These are phyloP conservation scores for Saccopteryx leptura DNA, from an alignment of 2,113 vertebrate genomes.

Conservation along the genomic window DNA sequence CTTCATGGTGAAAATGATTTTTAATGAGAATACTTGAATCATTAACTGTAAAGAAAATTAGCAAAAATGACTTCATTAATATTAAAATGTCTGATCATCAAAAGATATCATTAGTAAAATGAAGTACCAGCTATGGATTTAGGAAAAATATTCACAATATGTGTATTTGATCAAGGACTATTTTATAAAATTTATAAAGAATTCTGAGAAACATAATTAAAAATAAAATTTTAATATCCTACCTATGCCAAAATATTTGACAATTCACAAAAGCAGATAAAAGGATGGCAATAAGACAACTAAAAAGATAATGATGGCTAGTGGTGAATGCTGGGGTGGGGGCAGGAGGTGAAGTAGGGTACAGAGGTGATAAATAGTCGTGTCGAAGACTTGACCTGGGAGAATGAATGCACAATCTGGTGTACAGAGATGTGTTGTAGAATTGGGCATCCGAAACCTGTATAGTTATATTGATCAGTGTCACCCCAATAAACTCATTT, in stretches of 20 bases:
- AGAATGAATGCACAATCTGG: no score
- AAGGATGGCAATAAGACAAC: background rate
- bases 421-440: no score
- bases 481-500: no score
- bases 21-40: conserved; percentile 4
- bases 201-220: conserved; percentile 8
- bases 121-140: background rate
- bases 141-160: background rate
- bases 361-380: no score
- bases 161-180: background rate
- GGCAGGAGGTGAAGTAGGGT: no score
- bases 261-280: background rate
- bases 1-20: background rate
- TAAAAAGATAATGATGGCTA: background rate
- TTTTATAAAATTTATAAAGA: background rate
- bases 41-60: background rate
- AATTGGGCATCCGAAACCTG: no score
- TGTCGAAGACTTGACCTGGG: no score
- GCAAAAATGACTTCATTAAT: conserved; percentile 3
- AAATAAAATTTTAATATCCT: background rate
- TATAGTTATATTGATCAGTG: no score
- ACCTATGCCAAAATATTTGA: background rate
- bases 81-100: conserved; percentile 41
- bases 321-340: no score
- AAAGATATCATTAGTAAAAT: background rate